Evolutionary conservation across 2,797 vertebrate species (phyloP).

Genomic region (Diplodus puntazzo): DNA sequence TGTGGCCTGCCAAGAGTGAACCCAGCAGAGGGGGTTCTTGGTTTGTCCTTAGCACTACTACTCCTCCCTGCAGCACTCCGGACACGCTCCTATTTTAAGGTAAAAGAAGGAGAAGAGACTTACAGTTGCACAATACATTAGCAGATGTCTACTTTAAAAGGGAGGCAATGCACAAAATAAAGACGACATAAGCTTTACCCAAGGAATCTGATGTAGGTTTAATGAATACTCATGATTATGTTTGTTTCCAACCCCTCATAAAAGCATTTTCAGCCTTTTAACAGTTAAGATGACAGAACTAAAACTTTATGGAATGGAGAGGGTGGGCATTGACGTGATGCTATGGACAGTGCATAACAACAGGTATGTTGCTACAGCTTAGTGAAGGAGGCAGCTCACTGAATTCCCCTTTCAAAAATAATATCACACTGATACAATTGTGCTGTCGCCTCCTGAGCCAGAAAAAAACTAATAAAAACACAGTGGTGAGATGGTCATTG

Average conservation of each 20-base stretch:
- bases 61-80: conserved; percentile 52
- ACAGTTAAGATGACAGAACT: neutral
- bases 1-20: conserved; percentile 73
- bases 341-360: neutral
- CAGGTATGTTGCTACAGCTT: neutral
- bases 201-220: neutral
- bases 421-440: neutral
- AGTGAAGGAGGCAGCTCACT: neutral
- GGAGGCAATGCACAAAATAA: neutral
- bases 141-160: neutral
- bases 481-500: too few relatives aligned
- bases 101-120: conserved; percentile 2
- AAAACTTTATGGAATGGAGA: neutral
- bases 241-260: conserved; percentile 10
- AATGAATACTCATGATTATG: neutral
- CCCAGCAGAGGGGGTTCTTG: conserved; percentile 40
- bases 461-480: neutral
- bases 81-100: conserved; percentile 74
- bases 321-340: neutral
- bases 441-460: neutral
- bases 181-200: too few relatives aligned
- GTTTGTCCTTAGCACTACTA: conserved; percentile 52
- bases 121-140: neutral
- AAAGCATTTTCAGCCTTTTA: conserved; percentile 10
- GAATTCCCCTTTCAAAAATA: neutral